A percentile compares a stretch with the other conserved stretches of the same genome.
Evolutionary conservation across 1,140 invertebrate genomes (phyloP).

Genomic region (Choristoneura fumiferana): DNA sequence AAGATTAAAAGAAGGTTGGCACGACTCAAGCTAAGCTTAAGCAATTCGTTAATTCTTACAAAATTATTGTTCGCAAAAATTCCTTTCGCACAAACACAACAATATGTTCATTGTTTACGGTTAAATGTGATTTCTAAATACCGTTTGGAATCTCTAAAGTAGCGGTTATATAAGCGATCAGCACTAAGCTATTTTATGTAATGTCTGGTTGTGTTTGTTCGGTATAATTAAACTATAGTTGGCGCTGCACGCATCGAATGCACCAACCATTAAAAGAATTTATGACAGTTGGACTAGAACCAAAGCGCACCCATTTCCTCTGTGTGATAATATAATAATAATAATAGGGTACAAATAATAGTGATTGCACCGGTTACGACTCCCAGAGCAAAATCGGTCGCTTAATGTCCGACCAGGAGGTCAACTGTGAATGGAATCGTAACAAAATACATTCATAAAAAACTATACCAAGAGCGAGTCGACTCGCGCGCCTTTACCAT

Average conservation of each 20-base stretch:
- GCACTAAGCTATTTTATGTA: not conserved
- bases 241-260: slow-evolving; percentile 21
- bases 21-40: not conserved
- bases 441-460: not conserved
- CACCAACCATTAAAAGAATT: slow-evolving; percentile 31
- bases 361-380: slow-evolving; percentile 3
- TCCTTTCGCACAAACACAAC: not conserved
- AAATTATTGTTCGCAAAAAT: slow-evolving; percentile 2
- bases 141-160: not conserved
- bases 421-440: not conserved
- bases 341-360: not conserved
- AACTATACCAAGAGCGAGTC: not conserved
- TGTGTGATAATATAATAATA: slow-evolving; percentile 15
- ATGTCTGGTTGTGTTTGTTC: slow-evolving; percentile 13
- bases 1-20: slow-evolving; percentile 9
- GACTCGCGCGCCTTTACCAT: no score
- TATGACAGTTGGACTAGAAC: slow-evolving; percentile 36
- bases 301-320: slow-evolving; percentile 24
- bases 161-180: not conserved
- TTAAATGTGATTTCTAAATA: slow-evolving; percentile 2
- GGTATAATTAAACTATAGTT: slow-evolving; percentile 27
- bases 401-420: not conserved
- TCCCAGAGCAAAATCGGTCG: no score
- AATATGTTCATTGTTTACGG: slow-evolving; percentile 12
- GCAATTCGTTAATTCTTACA: slow-evolving; percentile 18